Conservation (phyloP, 2,888 invertebrate species). For the Cataglyphis rosenhaueri region DNA sequence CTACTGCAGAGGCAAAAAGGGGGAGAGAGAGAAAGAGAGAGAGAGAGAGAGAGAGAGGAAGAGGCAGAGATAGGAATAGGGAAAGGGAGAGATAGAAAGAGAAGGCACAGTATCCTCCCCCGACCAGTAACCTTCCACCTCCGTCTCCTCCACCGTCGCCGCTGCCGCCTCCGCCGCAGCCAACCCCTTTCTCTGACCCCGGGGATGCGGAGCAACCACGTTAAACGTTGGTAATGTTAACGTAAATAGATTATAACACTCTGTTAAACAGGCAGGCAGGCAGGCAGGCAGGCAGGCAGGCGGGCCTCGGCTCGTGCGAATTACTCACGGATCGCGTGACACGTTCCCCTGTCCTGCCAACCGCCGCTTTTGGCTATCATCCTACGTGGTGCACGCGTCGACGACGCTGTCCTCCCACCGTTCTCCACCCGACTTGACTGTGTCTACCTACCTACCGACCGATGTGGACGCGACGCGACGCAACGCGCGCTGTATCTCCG, state of each 20-base stretch:
- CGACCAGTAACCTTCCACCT: constrained; percentile 67
- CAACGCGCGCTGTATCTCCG: constrained; percentile 63
- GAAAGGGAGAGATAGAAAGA: constrained; percentile 36
- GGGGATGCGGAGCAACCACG: constrained; percentile 83
- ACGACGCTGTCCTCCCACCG: constrained; percentile 73
- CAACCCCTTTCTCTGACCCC: constrained; percentile 81
- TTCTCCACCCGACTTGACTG: constrained; percentile 57
- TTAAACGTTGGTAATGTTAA: constrained; percentile 86
- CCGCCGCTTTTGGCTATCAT: constrained; percentile 84
- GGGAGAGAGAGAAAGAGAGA: constrained; percentile 47
- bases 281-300: constrained; percentile 81
- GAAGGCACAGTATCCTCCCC: constrained; percentile 59
- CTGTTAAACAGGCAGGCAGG: constrained; percentile 85
- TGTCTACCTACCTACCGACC: constrained; percentile 56
- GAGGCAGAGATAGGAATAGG: constrained; percentile 33
- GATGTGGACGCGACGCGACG: constrained; percentile 65
- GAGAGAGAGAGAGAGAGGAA: neutral
- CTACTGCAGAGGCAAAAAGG: constrained; percentile 81
- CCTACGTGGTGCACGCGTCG: constrained; percentile 80
- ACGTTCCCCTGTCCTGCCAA: constrained; percentile 85
- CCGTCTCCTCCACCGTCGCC: constrained; percentile 57
- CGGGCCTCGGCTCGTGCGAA: constrained; percentile 82
- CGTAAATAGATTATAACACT: constrained; percentile 86
- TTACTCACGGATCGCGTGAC: constrained; percentile 86
- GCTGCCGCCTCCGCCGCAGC: constrained; percentile 64